Percentiles rank a stretch among this genome's conserved stretches.
These are phyloP conservation scores for Hymenochirus boettgeri DNA, from an alignment of 2,113 vertebrate species.

Conservation along the genomic window DNA sequence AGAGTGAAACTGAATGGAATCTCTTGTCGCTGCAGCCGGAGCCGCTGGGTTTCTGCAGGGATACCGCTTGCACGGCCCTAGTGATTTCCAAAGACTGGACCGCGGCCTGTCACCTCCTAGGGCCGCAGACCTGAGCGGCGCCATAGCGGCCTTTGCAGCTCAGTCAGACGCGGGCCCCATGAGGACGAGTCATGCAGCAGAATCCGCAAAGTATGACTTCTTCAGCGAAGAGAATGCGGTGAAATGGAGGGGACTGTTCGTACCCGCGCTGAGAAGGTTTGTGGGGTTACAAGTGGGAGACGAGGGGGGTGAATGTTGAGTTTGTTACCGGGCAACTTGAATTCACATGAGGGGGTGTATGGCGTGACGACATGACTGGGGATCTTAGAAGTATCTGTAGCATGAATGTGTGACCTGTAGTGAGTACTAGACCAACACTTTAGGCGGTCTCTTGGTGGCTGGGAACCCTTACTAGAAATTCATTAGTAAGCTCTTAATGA, in stretches of 20 bases:
- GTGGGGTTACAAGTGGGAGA: not conserved
- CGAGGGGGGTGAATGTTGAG: too few relatives aligned
- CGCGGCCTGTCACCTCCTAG: constrained; percentile 46
- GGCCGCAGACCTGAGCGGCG: constrained; percentile 28
- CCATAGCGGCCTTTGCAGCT: constrained; percentile 59
- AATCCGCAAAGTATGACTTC: constrained; percentile 91
- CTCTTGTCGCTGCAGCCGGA: not conserved
- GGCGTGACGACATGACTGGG: too few relatives aligned
- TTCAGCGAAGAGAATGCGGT: constrained; percentile 90
- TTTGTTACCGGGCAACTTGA: too few relatives aligned
- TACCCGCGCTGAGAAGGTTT: constrained; percentile 69
- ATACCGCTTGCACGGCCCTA: not conserved
- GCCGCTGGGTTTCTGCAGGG: not conserved
- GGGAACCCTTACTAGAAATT: too few relatives aligned
- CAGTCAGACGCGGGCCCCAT: constrained; percentile 64
- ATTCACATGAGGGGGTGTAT: too few relatives aligned
- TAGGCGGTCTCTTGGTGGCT: too few relatives aligned
- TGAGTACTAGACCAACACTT: too few relatives aligned
- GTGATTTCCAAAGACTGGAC: not conserved
- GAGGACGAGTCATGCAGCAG: constrained; percentile 81
- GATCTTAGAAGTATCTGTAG: too few relatives aligned
- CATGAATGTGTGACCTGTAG: too few relatives aligned
- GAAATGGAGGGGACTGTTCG: constrained; percentile 94
- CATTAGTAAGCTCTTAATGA: too few relatives aligned
- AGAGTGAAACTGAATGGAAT: not conserved